Conservation (phyloP, 2,888 invertebrate species). For the Ormyrus rosae region DNA sequence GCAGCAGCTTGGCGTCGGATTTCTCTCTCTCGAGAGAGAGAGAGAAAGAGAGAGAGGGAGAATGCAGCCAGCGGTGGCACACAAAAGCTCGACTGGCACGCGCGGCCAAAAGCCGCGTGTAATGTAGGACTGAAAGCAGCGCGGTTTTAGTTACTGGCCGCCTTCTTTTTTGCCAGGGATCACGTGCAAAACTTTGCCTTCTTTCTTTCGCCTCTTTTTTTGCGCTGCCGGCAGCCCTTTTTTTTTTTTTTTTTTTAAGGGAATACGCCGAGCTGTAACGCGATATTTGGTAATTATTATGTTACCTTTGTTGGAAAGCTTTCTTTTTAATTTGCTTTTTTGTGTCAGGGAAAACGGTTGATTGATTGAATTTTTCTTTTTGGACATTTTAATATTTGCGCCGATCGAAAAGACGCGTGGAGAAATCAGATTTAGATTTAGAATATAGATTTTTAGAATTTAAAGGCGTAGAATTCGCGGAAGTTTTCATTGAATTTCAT, state of each 20-base stretch:
- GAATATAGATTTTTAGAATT: too few species aligned
- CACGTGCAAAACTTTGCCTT: background rate
- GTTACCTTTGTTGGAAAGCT: too few species aligned
- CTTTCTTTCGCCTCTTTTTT: background rate
- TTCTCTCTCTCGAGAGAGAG: conserved; percentile 10
- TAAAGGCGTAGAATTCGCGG: too few species aligned
- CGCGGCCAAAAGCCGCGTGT: background rate
- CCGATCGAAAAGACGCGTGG: too few species aligned
- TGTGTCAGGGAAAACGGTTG: too few species aligned
- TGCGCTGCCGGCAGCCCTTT: background rate
- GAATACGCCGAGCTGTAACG: conserved; percentile 8
- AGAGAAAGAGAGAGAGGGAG: background rate
- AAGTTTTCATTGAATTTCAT: too few species aligned
- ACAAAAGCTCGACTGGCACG: background rate
- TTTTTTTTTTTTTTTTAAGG: background rate
- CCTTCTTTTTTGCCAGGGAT: background rate
- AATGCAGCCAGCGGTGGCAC: background rate
- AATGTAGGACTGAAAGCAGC: conserved; percentile 15
- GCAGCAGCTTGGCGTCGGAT: conserved; percentile 4
- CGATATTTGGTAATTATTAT: background rate
- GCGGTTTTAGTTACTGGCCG: conserved; percentile 29
- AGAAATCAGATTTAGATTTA: too few species aligned
- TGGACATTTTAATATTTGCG: too few species aligned
- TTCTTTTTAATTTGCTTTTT: too few species aligned
- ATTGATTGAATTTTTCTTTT: too few species aligned